Evolutionary conservation across 2,888 invertebrate species (phyloP).

Genomic region (Pilophorus perplexus): DNA sequence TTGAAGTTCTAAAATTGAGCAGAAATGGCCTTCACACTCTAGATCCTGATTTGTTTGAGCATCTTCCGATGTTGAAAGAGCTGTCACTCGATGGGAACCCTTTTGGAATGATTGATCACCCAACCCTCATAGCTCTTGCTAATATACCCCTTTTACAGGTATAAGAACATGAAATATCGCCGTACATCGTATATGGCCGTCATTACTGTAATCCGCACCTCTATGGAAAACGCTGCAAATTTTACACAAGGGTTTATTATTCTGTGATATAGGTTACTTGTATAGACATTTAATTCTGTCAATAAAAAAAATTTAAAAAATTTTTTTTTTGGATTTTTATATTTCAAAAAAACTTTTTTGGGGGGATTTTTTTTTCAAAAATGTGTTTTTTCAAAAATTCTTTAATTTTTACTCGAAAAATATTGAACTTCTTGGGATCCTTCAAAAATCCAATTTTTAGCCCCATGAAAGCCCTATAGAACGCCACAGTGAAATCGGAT

Average conservation of each 20-base stretch:
- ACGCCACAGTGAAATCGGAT: no score
- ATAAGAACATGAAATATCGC: conserved; percentile 33
- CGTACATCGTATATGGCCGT: background rate
- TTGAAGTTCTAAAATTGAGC: conserved; percentile 64
- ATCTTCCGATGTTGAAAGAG: conserved; percentile 64
- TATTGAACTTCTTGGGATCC: no score
- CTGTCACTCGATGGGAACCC: conserved; percentile 74
- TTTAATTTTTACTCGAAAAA: no score
- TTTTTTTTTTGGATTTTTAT: no score
- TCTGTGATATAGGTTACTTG: no score
- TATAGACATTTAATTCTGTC: background rate
- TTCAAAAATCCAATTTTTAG: no score
- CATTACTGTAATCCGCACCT: background rate
- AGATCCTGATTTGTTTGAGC: conserved; percentile 72
- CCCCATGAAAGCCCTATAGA: no score
- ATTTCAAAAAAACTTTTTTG: no score
- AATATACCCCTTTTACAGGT: conserved; percentile 66
- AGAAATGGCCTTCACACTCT: conserved; percentile 69
- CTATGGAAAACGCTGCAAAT: no score
- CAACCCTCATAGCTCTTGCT: conserved; percentile 64
- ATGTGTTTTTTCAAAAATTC: no score
- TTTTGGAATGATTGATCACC: conserved; percentile 63
- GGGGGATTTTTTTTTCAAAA: no score
- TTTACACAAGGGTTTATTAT: no score
- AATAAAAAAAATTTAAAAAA: background rate